phyloP scores from a whole-genome alignment of 2,888 invertebrate species.

The Eupsilia transversa region DNA sequence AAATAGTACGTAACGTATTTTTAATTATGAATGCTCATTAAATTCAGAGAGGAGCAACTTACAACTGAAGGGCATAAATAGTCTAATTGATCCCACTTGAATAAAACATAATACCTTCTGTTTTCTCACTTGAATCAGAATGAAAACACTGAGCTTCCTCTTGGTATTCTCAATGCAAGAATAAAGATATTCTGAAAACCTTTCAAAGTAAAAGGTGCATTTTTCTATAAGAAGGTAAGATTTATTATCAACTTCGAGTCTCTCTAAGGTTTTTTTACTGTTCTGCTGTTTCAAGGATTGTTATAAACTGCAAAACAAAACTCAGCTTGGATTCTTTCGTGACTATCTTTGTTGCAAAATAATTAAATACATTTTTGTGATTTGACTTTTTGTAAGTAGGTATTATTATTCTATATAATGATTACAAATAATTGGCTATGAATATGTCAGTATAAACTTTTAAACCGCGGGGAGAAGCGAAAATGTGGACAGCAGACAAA shows the following conservation, averaged over 20 bases:
- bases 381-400: too few relatives aligned
- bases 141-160: conserved; percentile 19
- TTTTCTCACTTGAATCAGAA: conserved; percentile 1
- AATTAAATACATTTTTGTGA: conserved; percentile 8
- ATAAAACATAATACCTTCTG: background rate
- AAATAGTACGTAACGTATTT: background rate
- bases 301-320: conserved; percentile 41
- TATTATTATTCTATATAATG: background rate
- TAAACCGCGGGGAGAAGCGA: too few relatives aligned
- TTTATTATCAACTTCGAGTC: conserved; percentile 55
- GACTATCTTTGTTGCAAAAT: conserved; percentile 13
- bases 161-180: conserved; percentile 30
- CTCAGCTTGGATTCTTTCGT: conserved; percentile 7
- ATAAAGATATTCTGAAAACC: conserved; percentile 44
- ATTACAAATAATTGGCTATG: background rate
- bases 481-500: background rate
- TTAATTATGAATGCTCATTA: background rate
- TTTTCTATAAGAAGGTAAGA: conserved; percentile 51
- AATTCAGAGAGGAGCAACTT: background rate
- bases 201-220: conserved; percentile 54
- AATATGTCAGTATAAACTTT: background rate
- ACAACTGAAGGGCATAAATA: background rate
- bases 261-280: conserved; percentile 36
- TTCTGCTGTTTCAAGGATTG: conserved; percentile 32
- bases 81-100: background rate